Percentiles rank a stretch among this genome's conserved stretches.
Conservation (phyloP, 2,113 vertebrate genomes). For the Megaleporinus macrocephalus region DNA sequence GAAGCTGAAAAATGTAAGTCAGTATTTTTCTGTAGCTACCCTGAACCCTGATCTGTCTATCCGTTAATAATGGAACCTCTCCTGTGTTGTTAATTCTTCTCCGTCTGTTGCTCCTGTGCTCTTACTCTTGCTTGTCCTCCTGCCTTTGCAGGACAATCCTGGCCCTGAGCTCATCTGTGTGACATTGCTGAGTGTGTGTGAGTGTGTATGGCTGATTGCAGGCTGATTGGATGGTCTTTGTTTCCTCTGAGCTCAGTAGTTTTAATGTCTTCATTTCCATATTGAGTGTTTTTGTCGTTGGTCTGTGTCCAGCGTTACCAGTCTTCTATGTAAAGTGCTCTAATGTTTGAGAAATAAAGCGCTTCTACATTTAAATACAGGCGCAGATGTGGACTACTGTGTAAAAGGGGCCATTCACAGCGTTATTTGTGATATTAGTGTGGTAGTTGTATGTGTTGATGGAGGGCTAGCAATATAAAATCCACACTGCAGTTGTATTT, state of each 20-base stretch:
- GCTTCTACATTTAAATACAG: not conserved
- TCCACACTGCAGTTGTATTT: too few species aligned
- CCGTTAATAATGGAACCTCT: not conserved
- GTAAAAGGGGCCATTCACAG: not conserved
- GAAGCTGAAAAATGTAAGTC: constrained; percentile 97
- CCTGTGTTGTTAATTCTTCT: not conserved
- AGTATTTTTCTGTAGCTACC: not conserved
- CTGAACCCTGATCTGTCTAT: not conserved
- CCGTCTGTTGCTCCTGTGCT: not conserved
- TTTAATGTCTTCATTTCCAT: not conserved
- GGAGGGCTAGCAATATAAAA: too few species aligned
- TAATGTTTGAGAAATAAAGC: not conserved
- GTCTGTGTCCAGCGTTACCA: not conserved
- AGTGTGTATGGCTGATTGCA: constrained; percentile 30
- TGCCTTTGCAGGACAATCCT: not conserved
- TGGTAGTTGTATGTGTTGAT: too few species aligned
- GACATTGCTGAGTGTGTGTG: constrained; percentile 20
- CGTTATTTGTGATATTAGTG: too few species aligned
- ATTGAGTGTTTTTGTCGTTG: not conserved
- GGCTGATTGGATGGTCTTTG: constrained; percentile 18
- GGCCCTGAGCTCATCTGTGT: constrained; percentile 4
- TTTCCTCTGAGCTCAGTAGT: not conserved
- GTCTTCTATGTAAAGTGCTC: not conserved
- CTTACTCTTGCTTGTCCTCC: not conserved
- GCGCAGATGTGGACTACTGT: not conserved